Conservation (phyloP, 1,140 invertebrate genomes). For the Scaptodrosophila lebanonensis region DNA sequence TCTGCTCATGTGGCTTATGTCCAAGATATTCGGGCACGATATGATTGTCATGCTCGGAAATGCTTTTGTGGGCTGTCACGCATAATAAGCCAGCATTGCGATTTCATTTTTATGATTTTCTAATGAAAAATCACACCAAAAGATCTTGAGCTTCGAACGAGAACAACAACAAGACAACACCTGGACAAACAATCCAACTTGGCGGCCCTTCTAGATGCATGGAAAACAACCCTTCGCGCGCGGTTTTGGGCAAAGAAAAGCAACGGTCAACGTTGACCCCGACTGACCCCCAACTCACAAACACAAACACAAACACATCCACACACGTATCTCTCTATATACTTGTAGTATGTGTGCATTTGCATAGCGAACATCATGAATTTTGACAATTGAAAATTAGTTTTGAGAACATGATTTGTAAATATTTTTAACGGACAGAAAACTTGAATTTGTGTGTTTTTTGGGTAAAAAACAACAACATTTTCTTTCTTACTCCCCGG, state of each 20-base stretch:
- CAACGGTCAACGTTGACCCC: conserved; percentile 52
- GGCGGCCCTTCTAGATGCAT: too few relatives aligned
- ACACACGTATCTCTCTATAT: too few relatives aligned
- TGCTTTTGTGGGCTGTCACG: conserved; percentile 49
- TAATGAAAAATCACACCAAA: conserved; percentile 59
- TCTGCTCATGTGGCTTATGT: conserved; percentile 13
- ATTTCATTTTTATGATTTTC: conserved; percentile 69
- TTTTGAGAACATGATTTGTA: conserved; percentile 43
- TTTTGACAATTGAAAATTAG: conserved; percentile 26
- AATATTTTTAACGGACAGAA: conserved; percentile 33
- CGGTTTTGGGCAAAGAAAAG: conserved; percentile 7
- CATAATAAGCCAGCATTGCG: conserved; percentile 59
- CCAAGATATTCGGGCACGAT: conserved; percentile 39
- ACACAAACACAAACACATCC: too few relatives aligned
- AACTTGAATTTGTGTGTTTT: conserved; percentile 51
- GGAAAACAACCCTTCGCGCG: conserved; percentile 60
- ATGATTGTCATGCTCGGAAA: conserved; percentile 51
- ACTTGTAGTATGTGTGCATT: conserved; percentile 55
- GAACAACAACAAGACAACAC: conserved; percentile 29
- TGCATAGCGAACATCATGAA: conserved; percentile 42
- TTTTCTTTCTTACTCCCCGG: conserved; percentile 25
- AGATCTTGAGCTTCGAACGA: conserved; percentile 45
- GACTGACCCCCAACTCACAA: conserved; percentile 58
- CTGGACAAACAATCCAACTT: conserved; percentile 51
- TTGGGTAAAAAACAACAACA: conserved; percentile 41